Percentiles rank a stretch among this genome's conserved stretches.
Evolutionary conservation across 2,113 vertebrate species (phyloP).

Genomic region (Takifugu bimaculatus): DNA sequence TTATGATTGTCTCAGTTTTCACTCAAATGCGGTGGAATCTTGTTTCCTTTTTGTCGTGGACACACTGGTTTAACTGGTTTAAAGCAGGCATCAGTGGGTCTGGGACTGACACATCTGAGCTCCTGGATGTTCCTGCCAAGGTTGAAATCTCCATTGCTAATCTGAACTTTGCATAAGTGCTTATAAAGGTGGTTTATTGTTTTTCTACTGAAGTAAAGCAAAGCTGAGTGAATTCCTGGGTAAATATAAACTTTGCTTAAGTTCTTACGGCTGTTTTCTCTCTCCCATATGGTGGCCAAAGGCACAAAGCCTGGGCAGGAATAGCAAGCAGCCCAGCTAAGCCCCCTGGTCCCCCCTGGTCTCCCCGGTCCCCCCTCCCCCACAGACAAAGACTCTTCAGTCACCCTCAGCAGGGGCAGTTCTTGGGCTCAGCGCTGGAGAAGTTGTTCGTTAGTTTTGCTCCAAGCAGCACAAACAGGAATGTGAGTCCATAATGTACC

Average conservation of each 20-base stretch:
- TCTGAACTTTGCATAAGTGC: constrained; percentile 81
- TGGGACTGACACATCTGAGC: constrained; percentile 8
- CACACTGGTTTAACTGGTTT: too few relatives aligned
- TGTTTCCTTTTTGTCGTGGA: too few relatives aligned
- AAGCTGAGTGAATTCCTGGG: constrained; percentile 74
- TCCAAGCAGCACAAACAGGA: too few relatives aligned
- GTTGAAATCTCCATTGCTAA: constrained; percentile 81
- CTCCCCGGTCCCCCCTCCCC: constrained; percentile 28
- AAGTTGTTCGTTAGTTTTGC: too few relatives aligned
- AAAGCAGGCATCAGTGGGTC: too few relatives aligned
- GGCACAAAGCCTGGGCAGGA: constrained; percentile 63
- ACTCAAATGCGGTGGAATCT: too few relatives aligned
- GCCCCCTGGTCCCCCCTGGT: constrained; percentile 28
- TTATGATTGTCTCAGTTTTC: too few relatives aligned
- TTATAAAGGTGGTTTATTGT: constrained; percentile 78
- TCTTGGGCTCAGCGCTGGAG: too few relatives aligned
- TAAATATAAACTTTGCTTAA: constrained; percentile 84
- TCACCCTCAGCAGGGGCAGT: constrained; percentile 51
- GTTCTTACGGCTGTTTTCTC: constrained; percentile 75
- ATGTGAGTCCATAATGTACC: too few relatives aligned
- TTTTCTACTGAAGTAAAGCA: constrained; percentile 77
- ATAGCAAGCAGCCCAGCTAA: constrained; percentile 74
- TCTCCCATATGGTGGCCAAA: constrained; percentile 60
- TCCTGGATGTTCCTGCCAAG: constrained; percentile 67
- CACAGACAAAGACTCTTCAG: constrained; percentile 73